Conservation (phyloP, 2,888 invertebrate genomes). For the Eilema caniola region DNA sequence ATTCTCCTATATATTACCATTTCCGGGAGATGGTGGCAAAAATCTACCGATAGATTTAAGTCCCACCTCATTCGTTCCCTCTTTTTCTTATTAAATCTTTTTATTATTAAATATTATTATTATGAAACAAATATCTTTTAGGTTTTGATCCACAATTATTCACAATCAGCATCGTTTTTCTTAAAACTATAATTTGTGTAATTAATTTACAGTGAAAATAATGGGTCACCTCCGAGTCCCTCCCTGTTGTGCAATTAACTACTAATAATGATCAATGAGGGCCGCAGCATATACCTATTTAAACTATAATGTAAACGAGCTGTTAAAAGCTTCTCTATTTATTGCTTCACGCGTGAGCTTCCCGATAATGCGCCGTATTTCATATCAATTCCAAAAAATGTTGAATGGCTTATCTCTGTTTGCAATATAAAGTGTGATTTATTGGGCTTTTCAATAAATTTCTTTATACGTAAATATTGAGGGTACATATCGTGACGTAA, state of each 20-base stretch:
- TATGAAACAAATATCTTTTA: too few species aligned
- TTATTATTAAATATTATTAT: too few species aligned
- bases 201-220: background rate
- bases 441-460: constrained; percentile 28
- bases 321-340: constrained; percentile 21
- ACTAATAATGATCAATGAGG: constrained; percentile 33
- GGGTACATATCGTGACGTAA: background rate
- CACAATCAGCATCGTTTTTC: too few species aligned
- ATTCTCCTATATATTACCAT: too few species aligned
- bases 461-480: background rate
- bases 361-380: constrained; percentile 26
- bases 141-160: too few species aligned
- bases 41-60: too few species aligned
- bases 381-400: constrained; percentile 24
- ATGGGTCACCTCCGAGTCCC: constrained; percentile 12
- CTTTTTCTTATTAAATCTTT: too few species aligned
- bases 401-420: constrained; percentile 24
- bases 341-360: constrained; percentile 7
- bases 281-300: constrained; percentile 8
- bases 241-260: constrained; percentile 15
- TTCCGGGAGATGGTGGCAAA: too few species aligned
- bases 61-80: too few species aligned
- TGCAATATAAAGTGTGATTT: constrained; percentile 41
- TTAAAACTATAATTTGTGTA: too few species aligned
- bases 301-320: constrained; percentile 13